phyloP scores from a whole-genome alignment of 2,113 vertebrate species.

The Atrichornis clamosus region DNA sequence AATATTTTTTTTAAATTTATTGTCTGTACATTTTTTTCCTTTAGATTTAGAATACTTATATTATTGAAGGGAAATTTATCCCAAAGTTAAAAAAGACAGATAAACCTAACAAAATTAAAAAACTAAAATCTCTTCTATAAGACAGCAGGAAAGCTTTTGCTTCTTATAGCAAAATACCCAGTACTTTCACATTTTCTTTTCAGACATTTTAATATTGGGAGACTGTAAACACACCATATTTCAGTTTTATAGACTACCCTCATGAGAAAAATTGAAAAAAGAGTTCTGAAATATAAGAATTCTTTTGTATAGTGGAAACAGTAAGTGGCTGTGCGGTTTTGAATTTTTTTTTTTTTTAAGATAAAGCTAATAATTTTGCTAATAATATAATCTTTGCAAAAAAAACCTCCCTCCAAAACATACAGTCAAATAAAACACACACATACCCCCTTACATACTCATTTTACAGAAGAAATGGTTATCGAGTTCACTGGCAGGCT shows the following conservation, averaged over 20 bases:
- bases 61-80: not conserved
- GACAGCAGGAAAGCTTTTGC: not conserved
- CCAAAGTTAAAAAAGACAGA: not conserved
- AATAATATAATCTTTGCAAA: not conserved
- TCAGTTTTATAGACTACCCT: not conserved
- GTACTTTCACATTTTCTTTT: not conserved
- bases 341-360: not conserved
- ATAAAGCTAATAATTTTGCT: not conserved
- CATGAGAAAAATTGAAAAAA: not conserved
- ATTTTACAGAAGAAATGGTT: not conserved
- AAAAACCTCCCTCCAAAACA: not conserved
- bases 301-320: not conserved
- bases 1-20: not conserved
- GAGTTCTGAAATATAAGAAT: not conserved
- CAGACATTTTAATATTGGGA: slow-evolving; percentile 7
- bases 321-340: not conserved
- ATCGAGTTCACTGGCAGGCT: not conserved
- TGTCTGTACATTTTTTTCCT: not conserved
- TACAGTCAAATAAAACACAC: not conserved
- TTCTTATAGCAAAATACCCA: not conserved
- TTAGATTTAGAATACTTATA: not conserved
- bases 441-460: not conserved
- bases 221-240: not conserved
- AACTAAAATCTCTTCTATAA: not conserved
- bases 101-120: not conserved